A percentile compares a stretch with the other conserved stretches of the same genome.
Conservation (phyloP, 2,888 invertebrate species). For the Eupithecia centaureata region DNA sequence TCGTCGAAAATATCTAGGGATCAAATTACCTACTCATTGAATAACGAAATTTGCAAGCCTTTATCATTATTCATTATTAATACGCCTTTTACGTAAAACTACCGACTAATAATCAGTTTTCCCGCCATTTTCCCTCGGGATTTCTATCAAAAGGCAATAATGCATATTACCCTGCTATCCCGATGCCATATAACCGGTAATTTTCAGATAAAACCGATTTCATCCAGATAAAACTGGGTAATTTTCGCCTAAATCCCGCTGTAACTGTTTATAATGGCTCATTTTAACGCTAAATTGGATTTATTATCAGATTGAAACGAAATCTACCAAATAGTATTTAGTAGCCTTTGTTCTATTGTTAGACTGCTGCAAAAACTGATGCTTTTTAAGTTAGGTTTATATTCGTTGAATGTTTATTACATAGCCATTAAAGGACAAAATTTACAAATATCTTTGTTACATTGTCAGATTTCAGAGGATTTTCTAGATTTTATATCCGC, state of each 20-base stretch:
- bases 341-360: constrained; percentile 1
- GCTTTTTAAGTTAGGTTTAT: not conserved
- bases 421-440: no score
- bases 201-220: constrained; percentile 21
- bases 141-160: constrained; percentile 31
- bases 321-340: constrained; percentile 5
- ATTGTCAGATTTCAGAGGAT: no score
- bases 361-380: not conserved
- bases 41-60: not conserved
- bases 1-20: no score
- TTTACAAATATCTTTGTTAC: no score
- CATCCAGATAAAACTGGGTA: constrained; percentile 22
- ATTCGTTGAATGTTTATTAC: not conserved
- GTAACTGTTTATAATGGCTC: constrained; percentile 22
- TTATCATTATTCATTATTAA: constrained; percentile 1
- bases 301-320: constrained; percentile 13
- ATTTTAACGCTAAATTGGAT: constrained; percentile 23
- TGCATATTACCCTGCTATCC: constrained; percentile 8
- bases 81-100: constrained; percentile 16
- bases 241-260: constrained; percentile 15
- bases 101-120: constrained; percentile 22
- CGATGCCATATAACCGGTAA: constrained; percentile 24
- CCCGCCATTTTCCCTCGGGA: constrained; percentile 23
- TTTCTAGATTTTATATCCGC: no score
- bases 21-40: not conserved